A percentile compares a stretch with the other conserved stretches of the same genome.
Evolutionary conservation across 2,888 invertebrate genomes (phyloP).

Genomic region (Tenthredo scrophulariae): DNA sequence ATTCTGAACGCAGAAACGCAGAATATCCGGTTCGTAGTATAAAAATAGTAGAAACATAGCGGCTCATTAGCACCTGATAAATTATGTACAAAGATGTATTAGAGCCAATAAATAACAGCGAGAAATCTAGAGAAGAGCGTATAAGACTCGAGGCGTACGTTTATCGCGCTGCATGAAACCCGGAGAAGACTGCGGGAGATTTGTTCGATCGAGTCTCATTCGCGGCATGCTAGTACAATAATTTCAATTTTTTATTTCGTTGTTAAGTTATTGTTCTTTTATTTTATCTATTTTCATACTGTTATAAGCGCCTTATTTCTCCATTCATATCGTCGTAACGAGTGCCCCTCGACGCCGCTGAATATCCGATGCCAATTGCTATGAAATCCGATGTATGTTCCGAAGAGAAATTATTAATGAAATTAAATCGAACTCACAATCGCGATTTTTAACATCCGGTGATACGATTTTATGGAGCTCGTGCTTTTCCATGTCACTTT

Average conservation of each 20-base stretch:
- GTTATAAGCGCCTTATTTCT: background rate
- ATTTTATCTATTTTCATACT: background rate
- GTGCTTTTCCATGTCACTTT: background rate
- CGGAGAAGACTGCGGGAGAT: conserved; percentile 43
- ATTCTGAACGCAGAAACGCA: background rate
- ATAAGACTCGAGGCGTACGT: conserved; percentile 24
- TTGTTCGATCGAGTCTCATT: conserved; percentile 33
- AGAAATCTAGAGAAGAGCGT: conserved; percentile 4
- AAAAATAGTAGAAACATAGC: background rate
- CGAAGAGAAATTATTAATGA: background rate
- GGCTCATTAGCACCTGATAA: conserved; percentile 48
- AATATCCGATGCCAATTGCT: background rate
- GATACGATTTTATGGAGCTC: background rate
- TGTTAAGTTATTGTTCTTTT: conserved; percentile 7
- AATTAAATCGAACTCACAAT: background rate
- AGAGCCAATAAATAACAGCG: conserved; percentile 21
- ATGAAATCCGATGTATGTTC: background rate
- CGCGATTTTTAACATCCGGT: background rate
- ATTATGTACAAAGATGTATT: conserved; percentile 30
- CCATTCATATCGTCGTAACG: background rate
- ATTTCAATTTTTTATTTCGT: conserved; percentile 45
- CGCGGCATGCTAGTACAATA: conserved; percentile 35
- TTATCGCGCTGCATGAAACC: conserved; percentile 37
- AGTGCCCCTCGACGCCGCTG: background rate
- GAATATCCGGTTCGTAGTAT: background rate